Evolutionary conservation across 2,888 invertebrate species (phyloP).

Genomic region (Pyrrhia umbra): DNA sequence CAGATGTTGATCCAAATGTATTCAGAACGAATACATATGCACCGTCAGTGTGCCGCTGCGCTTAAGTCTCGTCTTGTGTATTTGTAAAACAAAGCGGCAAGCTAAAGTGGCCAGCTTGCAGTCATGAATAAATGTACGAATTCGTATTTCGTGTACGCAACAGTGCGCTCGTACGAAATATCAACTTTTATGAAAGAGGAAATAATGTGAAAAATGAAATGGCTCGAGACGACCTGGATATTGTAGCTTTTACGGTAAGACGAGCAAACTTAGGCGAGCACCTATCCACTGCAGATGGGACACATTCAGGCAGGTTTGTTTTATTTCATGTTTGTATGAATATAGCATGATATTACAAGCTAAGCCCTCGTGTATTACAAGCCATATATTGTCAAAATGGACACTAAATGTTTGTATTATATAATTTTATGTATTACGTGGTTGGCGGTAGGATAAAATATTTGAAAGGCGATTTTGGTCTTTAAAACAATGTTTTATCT

Average conservation of each 20-base stretch:
- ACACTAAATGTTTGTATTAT: not conserved
- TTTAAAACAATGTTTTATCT: too few relatives aligned
- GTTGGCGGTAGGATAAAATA: not conserved
- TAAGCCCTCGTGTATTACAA: slow-evolving; percentile 3
- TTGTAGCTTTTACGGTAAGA: slow-evolving; percentile 55
- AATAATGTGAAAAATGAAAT: slow-evolving; percentile 76
- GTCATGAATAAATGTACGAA: slow-evolving; percentile 75
- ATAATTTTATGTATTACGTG: not conserved
- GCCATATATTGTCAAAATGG: not conserved
- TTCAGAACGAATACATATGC: slow-evolving; percentile 55
- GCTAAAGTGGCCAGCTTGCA: slow-evolving; percentile 70
- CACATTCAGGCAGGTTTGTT: slow-evolving; percentile 52
- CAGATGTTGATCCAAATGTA: slow-evolving; percentile 57
- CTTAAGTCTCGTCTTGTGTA: slow-evolving; percentile 67
- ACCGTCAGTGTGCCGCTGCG: slow-evolving; percentile 47
- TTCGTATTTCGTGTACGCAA: slow-evolving; percentile 72
- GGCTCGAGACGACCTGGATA: slow-evolving; percentile 69
- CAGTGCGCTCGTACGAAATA: slow-evolving; percentile 67
- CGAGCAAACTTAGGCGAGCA: slow-evolving; percentile 52
- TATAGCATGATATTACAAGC: slow-evolving; percentile 21
- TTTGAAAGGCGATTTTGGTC: not conserved
- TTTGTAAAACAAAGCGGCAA: slow-evolving; percentile 70
- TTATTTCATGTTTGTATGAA: slow-evolving; percentile 33
- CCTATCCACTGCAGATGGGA: slow-evolving; percentile 60
- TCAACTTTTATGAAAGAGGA: slow-evolving; percentile 73